Base-by-base conservation (phyloP, 2,113 vertebrate genomes). In the Leiothrix lutea region DNA sequence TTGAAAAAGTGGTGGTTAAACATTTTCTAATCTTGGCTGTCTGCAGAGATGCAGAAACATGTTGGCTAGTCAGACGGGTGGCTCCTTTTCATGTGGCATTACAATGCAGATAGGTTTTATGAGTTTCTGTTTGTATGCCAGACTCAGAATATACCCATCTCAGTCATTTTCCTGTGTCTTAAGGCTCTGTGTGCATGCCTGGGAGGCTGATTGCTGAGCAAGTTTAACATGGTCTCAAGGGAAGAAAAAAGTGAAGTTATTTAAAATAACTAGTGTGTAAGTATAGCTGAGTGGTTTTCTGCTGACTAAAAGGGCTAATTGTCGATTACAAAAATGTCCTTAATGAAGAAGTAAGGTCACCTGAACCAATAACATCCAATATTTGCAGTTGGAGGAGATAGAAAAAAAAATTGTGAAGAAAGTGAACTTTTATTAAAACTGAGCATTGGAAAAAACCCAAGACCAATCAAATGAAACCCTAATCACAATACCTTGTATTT, bases 1-100 rank as follows among this genome's bases (percentile, higher is more conserved):
- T 95, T 94, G 75, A 97, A 87, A 83, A 90, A 48, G 26, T 73
- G 65, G 53, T 71, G 74, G 78, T 96, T 96, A 91, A 74, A 84
- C 24, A 86, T 90, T 92, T 94, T 35, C 96, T 88, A 85, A 93
- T 95, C 80, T 94, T 97, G 92, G 82, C 80, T 94, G 94, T 73
- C 92, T 86, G 40, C 56, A 79, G 40, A 86, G 86, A 89, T 93
- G 57, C 74, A 97, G 75, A 92, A 95, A 93, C 80, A 86, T 57
- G 57, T 73, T 96, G 83, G 56, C 26, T 86, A 38, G 28, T 56
- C 50, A 85, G 88, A 92, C 11, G 25, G 57, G 74, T 97, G 78
- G 44, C 22, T 94, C 15, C 66, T 95, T 97, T 97, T 96, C 78
- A 94, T 82, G 83, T 93, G 94, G 69, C 45, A 57, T 83, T 75